Evolutionary conservation across 2,113 vertebrate species (phyloP).

Genomic region (Bambusicola thoracicus): DNA sequence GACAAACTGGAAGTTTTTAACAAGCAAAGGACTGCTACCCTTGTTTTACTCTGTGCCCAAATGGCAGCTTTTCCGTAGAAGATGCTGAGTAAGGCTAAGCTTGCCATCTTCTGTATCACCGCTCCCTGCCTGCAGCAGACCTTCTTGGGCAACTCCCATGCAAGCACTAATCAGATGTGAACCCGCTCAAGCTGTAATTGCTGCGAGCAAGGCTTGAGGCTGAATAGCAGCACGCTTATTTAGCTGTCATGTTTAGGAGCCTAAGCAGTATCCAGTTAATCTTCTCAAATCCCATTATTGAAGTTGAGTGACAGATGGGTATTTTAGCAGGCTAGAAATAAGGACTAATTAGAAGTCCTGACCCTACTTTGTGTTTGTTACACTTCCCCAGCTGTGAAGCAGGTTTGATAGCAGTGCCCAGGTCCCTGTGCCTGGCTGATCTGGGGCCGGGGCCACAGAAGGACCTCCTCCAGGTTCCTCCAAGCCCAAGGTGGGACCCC

Average conservation of each 20-base stretch:
- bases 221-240: not conserved
- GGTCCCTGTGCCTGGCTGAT: not conserved
- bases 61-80: not conserved
- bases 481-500: not conserved
- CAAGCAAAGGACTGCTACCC: not conserved
- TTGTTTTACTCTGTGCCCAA: not conserved
- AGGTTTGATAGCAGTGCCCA: not conserved
- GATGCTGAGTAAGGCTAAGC: not conserved
- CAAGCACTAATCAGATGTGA: not conserved
- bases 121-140: not conserved
- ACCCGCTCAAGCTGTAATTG: not conserved
- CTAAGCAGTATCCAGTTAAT: constrained; percentile 43
- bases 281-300: constrained; percentile 47
- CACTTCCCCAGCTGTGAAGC: not conserved
- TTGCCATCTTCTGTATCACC: constrained; percentile 38
- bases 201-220: not conserved
- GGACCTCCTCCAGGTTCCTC: not conserved
- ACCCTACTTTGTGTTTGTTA: constrained; percentile 13
- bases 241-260: constrained; percentile 17
- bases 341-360: constrained; percentile 53
- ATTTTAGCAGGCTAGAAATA: constrained; percentile 39
- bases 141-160: not conserved
- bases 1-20: not conserved
- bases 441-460: not conserved
- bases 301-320: constrained; percentile 50